These are phyloP conservation scores for Procavia capensis DNA, from an alignment of 2,113 vertebrate species.

Conservation along the genomic window DNA sequence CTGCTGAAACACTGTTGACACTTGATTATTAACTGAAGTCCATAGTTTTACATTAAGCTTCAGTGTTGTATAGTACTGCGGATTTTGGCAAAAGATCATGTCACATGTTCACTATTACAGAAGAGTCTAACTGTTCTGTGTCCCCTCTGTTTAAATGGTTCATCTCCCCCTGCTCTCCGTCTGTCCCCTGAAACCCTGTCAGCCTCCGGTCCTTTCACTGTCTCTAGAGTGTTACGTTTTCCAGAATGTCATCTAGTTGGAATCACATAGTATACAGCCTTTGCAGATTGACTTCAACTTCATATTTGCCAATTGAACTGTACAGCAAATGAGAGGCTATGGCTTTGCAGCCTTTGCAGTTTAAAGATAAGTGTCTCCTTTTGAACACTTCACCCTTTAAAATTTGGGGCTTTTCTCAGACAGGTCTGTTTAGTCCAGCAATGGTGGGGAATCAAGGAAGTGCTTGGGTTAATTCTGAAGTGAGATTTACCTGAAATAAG, in stretches of 20 bases:
- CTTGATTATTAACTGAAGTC: not conserved
- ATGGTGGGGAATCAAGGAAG: not conserved
- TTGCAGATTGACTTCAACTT: not conserved
- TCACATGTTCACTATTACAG: not conserved
- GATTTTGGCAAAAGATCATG: not conserved
- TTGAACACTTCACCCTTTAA: conserved; percentile 23
- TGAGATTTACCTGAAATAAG: conserved; percentile 1
- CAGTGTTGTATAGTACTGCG: not conserved
- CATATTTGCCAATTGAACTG: not conserved
- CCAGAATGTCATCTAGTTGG: not conserved
- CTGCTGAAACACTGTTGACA: not conserved
- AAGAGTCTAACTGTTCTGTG: not conserved
- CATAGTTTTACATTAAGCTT: not conserved
- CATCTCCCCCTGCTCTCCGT: not conserved
- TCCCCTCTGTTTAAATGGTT: not conserved
- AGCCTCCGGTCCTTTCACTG: not conserved
- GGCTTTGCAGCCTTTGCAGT: not conserved
- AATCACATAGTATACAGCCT: not conserved
- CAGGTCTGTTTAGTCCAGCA: conserved; percentile 59
- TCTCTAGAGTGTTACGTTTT: not conserved
- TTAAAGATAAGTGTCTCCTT: not conserved
- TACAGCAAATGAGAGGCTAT: not conserved
- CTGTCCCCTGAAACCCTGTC: not conserved
- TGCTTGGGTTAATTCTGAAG: rapidly evolving
- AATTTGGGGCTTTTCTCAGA: conserved; percentile 73